Conservation (phyloP, 2,113 vertebrate genomes). For the Gulo gulo region DNA sequence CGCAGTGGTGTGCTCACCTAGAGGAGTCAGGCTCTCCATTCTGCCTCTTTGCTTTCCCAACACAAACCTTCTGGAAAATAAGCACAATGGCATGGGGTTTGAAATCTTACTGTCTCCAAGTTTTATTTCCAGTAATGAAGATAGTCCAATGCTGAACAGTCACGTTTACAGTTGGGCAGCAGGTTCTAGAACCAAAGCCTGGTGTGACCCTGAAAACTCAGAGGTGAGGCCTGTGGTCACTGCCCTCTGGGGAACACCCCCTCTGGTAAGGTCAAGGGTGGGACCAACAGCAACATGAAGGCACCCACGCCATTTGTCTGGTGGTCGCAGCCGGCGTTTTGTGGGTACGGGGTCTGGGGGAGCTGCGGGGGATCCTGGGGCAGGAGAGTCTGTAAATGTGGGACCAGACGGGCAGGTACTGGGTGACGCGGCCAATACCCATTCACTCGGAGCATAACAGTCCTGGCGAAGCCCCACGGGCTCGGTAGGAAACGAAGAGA, state of each 20-base stretch:
- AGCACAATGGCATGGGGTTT: neutral
- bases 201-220: neutral
- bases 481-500: neutral
- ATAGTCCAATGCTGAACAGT: accelerated
- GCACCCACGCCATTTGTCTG: neutral
- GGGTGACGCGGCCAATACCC: accelerated
- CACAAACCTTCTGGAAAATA: neutral
- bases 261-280: accelerated
- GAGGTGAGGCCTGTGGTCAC: accelerated
- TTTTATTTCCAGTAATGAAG: neutral
- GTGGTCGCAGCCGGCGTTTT: neutral
- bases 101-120: neutral
- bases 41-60: too few relatives aligned
- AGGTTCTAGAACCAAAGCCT: too few relatives aligned
- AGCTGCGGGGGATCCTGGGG: accelerated
- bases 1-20: accelerated
- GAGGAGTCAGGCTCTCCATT: accelerated
- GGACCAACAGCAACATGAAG: neutral
- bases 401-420: neutral
- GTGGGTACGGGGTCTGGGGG: neutral
- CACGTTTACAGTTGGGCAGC: accelerated
- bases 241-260: accelerated
- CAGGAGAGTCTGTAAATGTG: neutral
- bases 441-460: neutral
- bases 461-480: neutral